These are phyloP conservation scores for Furcifer pardalis DNA, from an alignment of 2,797 vertebrate species.

Conservation along the genomic window DNA sequence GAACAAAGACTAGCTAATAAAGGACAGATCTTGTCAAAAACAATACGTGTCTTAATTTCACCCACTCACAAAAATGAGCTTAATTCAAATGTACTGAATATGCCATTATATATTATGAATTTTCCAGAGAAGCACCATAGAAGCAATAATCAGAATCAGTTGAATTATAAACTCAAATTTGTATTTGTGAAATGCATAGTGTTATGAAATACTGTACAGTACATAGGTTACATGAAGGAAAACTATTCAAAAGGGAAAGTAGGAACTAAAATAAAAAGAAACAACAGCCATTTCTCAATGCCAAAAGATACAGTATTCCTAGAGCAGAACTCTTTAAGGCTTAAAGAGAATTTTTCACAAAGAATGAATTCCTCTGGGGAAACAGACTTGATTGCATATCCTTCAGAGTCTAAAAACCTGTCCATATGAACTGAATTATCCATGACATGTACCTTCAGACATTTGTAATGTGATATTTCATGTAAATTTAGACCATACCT, in stretches of 20 bases:
- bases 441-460: constrained; percentile 85
- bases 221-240: background rate
- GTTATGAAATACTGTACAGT: background rate
- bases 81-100: constrained; percentile 36
- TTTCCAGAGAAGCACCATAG: constrained; percentile 18
- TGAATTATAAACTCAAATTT: constrained; percentile 13
- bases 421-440: constrained; percentile 90
- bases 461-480: constrained; percentile 84
- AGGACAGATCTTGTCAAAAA: constrained; percentile 62
- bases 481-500: constrained; percentile 88
- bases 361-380: constrained; percentile 77
- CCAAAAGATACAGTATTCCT: constrained; percentile 41
- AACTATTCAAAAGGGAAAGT: constrained; percentile 22
- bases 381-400: constrained; percentile 78
- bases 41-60: constrained; percentile 58
- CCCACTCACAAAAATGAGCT: constrained; percentile 40
- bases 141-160: constrained; percentile 27
- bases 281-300: constrained; percentile 21
- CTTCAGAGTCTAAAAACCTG: constrained; percentile 78
- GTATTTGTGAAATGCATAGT: constrained; percentile 17
- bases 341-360: constrained; percentile 73
- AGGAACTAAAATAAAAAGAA: constrained; percentile 33
- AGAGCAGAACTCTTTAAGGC: constrained; percentile 54
- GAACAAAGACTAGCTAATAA: constrained; percentile 64
- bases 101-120: constrained; percentile 10